These are phyloP conservation scores for Schizopygopsis malacanthus DNA, from an alignment of 2,797 vertebrate genomes.

Conservation along the genomic window DNA sequence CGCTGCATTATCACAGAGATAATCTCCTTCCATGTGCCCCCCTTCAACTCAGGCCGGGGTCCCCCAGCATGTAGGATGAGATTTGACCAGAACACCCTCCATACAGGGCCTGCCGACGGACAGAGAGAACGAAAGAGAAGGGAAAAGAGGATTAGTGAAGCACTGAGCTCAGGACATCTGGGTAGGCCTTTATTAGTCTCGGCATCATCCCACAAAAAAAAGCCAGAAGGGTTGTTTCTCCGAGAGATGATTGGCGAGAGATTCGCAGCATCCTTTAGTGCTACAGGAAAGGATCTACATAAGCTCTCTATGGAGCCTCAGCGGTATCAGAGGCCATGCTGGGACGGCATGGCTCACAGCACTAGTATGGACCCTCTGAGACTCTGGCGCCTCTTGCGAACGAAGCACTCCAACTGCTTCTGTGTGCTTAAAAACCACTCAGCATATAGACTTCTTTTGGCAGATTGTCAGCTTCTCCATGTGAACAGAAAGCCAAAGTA, in stretches of 20 bases:
- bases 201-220: constrained; percentile 53
- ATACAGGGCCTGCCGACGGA: background rate
- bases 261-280: constrained; percentile 45
- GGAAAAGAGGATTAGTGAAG: constrained; percentile 61
- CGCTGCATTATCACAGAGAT: constrained; percentile 43
- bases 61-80: background rate
- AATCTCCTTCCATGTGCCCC: constrained; percentile 56
- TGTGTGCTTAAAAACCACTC: constrained; percentile 37
- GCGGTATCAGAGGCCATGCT: constrained; percentile 26
- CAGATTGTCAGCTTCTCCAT: background rate
- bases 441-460: constrained; percentile 18
- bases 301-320: constrained; percentile 42
- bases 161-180: constrained; percentile 58
- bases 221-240: constrained; percentile 53
- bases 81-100: constrained; percentile 37
- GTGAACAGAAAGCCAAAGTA: constrained; percentile 18
- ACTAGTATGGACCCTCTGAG: constrained; percentile 47
- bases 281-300: constrained; percentile 51
- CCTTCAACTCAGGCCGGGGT: constrained; percentile 44
- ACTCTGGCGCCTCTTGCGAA: constrained; percentile 3
- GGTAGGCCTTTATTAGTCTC: constrained; percentile 59
- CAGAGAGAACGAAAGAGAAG: constrained; percentile 21
- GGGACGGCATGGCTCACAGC: constrained; percentile 40
- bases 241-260: constrained; percentile 52
- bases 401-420: constrained; percentile 24